phyloP scores from a whole-genome alignment of 2,888 invertebrate genomes.

The Dicycla oo region DNA sequence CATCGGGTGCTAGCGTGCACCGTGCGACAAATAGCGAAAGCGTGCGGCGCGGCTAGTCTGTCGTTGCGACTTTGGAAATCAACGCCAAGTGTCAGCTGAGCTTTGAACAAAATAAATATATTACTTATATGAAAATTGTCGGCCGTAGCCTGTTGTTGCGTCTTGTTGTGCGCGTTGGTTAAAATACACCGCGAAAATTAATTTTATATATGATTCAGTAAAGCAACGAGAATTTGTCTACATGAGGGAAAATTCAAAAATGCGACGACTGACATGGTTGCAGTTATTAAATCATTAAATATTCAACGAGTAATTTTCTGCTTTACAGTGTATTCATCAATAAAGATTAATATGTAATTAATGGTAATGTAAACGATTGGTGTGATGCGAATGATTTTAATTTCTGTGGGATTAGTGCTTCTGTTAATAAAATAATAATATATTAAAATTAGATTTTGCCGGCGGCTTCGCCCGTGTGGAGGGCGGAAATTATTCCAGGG shows the following conservation, averaged over 20 bases:
- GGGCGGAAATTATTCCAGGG: no score
- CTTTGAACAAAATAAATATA: no score
- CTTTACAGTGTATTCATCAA: slow-evolving; percentile 51
- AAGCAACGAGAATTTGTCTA: slow-evolving; percentile 54
- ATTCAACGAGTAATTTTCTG: slow-evolving; percentile 74
- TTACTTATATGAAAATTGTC: no score
- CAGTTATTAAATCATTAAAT: slow-evolving; percentile 76
- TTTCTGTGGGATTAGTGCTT: neutral
- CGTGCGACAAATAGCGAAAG: no score
- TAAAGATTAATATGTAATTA: slow-evolving; percentile 41
- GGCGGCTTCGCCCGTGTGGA: no score
- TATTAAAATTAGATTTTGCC: no score
- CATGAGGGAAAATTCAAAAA: slow-evolving; percentile 38
- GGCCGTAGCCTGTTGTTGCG: no score
- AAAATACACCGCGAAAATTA: slow-evolving; percentile 54
- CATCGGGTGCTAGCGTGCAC: no score
- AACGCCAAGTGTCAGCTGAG: no score
- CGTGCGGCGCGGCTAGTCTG: no score
- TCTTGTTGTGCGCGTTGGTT: neutral
- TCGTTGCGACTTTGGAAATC: no score
- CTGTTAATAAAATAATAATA: neutral
- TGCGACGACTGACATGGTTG: slow-evolving; percentile 67
- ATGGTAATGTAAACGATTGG: slow-evolving; percentile 26
- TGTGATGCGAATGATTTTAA: neutral
- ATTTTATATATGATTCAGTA: slow-evolving; percentile 61